A percentile compares a stretch with the other conserved stretches of the same genome.
Evolutionary conservation across 1,140 invertebrate species (phyloP).

Genomic region (Oreohelix idahoensis): DNA sequence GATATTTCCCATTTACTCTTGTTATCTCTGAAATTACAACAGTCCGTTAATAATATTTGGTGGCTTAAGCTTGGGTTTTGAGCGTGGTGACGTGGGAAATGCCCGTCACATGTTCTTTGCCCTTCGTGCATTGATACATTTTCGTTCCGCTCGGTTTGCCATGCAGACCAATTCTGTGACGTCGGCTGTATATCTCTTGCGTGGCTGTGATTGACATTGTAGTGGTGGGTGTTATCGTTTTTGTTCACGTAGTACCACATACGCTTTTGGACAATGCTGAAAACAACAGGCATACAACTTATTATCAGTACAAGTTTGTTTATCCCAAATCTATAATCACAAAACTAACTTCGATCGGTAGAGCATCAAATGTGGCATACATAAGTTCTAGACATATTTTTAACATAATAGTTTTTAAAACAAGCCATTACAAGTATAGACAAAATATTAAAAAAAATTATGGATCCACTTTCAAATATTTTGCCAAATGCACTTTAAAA

Average conservation of each 20-base stretch:
- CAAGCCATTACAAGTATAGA: too few relatives aligned
- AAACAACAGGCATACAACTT: background rate
- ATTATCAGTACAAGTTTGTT: too few relatives aligned
- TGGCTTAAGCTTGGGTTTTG: background rate
- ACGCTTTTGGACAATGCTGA: background rate
- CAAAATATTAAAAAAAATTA: too few relatives aligned
- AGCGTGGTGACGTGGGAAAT: background rate
- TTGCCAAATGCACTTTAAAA: too few relatives aligned
- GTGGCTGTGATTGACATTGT: background rate
- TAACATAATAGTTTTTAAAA: too few relatives aligned
- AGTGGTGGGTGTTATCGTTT: background rate
- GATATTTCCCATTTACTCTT: background rate
- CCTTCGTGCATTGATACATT: background rate
- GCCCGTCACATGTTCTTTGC: background rate
- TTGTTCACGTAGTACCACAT: background rate
- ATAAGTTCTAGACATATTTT: too few relatives aligned
- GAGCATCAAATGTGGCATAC: too few relatives aligned
- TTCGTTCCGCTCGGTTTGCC: background rate
- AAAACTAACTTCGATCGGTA: too few relatives aligned
- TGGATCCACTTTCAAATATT: too few relatives aligned
- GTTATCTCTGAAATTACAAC: background rate
- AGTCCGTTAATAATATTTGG: background rate
- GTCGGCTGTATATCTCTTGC: background rate
- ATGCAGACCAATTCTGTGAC: background rate
- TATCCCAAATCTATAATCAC: too few relatives aligned